These are phyloP conservation scores for Chaetops frenatus DNA, from an alignment of 2,113 vertebrate genomes.

Conservation along the genomic window DNA sequence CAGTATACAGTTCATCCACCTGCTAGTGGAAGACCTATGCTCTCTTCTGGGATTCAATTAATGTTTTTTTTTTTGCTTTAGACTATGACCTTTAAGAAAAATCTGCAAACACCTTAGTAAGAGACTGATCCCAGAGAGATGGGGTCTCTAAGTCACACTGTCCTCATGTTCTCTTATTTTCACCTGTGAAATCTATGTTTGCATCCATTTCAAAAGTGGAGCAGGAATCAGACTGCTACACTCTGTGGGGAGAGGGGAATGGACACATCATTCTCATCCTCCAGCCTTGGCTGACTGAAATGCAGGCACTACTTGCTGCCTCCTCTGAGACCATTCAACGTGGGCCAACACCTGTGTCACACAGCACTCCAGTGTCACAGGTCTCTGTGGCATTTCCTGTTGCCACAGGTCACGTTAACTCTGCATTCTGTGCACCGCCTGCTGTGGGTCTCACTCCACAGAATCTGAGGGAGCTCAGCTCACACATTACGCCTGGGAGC, in stretches of 20 bases:
- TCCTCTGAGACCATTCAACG: neutral
- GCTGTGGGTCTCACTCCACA: rapidly evolving
- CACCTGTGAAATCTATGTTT: neutral
- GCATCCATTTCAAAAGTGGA: neutral
- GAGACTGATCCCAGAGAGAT: neutral
- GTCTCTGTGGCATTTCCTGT: neutral
- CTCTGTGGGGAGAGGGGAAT: neutral
- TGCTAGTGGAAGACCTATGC: neutral
- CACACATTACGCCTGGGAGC: neutral
- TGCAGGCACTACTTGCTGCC: neutral
- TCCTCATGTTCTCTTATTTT: neutral
- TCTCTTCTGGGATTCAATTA: neutral
- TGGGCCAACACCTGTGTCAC: neutral
- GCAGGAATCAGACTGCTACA: neutral
- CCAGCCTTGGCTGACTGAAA: neutral
- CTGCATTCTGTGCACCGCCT: neutral
- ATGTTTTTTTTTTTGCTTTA: neutral
- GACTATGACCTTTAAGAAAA: neutral
- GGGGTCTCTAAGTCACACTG: neutral
- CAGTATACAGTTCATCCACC: neutral
- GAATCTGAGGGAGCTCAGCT: neutral
- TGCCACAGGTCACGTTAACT: neutral
- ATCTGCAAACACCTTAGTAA: neutral
- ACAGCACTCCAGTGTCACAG: neutral
- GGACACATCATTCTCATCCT: neutral